phyloP scores from a whole-genome alignment of 2,888 invertebrate genomes.

The Kryphioiulus occultus region DNA sequence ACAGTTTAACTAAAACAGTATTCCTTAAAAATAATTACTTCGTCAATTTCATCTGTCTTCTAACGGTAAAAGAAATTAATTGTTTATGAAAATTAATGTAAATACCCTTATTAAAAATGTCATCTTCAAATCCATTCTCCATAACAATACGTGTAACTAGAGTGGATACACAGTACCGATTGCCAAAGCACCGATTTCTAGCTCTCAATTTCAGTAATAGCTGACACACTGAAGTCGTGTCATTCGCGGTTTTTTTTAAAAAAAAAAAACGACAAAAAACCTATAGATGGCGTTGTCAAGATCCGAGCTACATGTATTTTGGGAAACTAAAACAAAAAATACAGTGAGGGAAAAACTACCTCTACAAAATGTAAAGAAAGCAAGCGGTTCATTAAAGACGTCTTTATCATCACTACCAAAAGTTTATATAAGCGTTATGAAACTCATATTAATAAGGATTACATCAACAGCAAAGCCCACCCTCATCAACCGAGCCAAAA shows the following conservation, averaged over 20 bases:
- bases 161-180: too few species aligned
- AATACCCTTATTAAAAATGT: too few species aligned
- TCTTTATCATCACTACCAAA: constrained; percentile 14
- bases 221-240: not conserved
- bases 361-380: too few species aligned
- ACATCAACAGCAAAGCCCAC: not conserved
- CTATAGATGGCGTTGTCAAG: not conserved
- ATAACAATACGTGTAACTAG: too few species aligned
- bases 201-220: not conserved
- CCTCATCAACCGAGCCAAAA: not conserved
- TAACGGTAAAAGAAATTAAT: too few species aligned
- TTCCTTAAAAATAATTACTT: too few species aligned
- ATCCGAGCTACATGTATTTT: not conserved
- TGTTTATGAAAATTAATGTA: too few species aligned
- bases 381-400: constrained; percentile 8
- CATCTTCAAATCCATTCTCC: too few species aligned
- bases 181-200: not conserved
- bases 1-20: too few species aligned
- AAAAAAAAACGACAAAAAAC: not conserved
- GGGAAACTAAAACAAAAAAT: not conserved
- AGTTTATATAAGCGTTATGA: constrained; percentile 28
- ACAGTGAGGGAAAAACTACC: not conserved
- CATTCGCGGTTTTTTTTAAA: not conserved
- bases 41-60: too few species aligned
- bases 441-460: constrained; percentile 14